Evolutionary conservation across 2,113 vertebrate genomes (phyloP).

Genomic region (Oryzias celebensis): DNA sequence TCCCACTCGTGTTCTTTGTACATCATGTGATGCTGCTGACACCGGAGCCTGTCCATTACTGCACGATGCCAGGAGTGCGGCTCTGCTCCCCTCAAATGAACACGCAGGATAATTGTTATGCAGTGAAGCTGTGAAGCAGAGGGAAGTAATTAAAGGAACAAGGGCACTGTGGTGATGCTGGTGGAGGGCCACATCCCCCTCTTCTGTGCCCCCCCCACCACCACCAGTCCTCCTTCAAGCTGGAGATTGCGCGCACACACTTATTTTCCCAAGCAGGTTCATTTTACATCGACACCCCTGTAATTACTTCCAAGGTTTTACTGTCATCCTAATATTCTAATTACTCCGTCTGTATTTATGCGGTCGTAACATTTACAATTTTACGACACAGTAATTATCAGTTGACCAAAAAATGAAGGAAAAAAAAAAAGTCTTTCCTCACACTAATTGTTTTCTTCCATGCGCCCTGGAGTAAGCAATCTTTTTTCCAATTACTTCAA

Average conservation of each 20-base stretch:
- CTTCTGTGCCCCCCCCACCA: conserved; percentile 13
- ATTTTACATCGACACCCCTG: conserved; percentile 29
- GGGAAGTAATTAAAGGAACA: conserved; percentile 77
- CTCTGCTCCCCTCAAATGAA: conserved; percentile 57
- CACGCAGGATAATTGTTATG: conserved; percentile 72
- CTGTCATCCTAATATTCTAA: conserved; percentile 54
- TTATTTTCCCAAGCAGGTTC: conserved; percentile 8
- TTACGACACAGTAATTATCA: conserved; percentile 48
- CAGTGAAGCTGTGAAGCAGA: conserved; percentile 68
- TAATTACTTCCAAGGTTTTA: conserved; percentile 54
- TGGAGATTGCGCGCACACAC: conserved; percentile 30
- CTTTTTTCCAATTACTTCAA: conserved; percentile 27
- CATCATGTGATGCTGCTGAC: conserved; percentile 51
- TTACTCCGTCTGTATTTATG: conserved; percentile 49
- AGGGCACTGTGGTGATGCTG: conserved; percentile 56
- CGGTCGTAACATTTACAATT: conserved; percentile 49
- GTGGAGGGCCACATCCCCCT: conserved; percentile 34
- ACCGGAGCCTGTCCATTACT: conserved; percentile 40
- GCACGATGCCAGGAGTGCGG: conserved; percentile 34
- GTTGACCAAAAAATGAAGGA: conserved; percentile 44
- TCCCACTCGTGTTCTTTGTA: conserved; percentile 43
- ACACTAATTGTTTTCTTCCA: conserved; percentile 29
- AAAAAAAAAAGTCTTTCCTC: conserved; percentile 20
- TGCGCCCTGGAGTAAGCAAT: conserved; percentile 8
- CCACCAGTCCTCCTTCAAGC: conserved; percentile 17